phyloP scores from a whole-genome alignment of 2,113 vertebrate genomes.

The Colossoma macropomum region DNA sequence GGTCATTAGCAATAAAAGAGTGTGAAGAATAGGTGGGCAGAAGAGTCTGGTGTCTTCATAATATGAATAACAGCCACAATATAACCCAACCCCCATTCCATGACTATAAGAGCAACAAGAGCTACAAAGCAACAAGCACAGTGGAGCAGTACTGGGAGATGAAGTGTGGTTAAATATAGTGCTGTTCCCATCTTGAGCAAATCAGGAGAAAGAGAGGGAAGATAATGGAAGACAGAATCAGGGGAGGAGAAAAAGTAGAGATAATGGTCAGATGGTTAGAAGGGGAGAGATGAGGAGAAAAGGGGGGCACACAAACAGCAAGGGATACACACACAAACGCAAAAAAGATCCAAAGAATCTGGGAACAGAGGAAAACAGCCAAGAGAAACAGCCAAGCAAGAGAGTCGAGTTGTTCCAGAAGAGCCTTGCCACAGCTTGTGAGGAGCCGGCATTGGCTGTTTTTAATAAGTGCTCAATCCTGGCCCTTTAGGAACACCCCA shows the following conservation, averaged over 20 bases:
- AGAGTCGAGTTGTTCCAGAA: neutral
- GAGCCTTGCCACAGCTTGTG: neutral
- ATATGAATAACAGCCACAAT: conserved; percentile 4
- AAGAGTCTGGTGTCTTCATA: neutral
- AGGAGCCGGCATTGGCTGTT: neutral
- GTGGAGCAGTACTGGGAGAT: neutral
- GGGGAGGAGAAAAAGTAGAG: conserved; percentile 52
- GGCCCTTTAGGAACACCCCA: conserved; percentile 13
- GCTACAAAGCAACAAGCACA: conserved; percentile 8
- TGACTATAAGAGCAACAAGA: conserved; percentile 2
- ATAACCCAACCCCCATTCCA: neutral
- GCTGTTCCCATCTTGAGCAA: conserved; percentile 39
- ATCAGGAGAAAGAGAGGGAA: conserved; percentile 23
- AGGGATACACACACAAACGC: neutral
- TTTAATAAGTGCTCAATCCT: conserved; percentile 11
- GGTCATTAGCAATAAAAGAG: neutral
- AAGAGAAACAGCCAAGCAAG: neutral
- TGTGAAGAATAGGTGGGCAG: neutral
- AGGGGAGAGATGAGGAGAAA: conserved; percentile 34
- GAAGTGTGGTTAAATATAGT: conserved; percentile 46
- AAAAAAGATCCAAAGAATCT: neutral
- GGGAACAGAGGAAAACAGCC: neutral
- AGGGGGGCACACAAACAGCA: neutral
- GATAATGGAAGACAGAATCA: neutral
- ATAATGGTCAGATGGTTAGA: conserved; percentile 41